These are phyloP conservation scores for Forbesichthys agassizii DNA, from an alignment of 2,113 vertebrate species.

Conservation along the genomic window DNA sequence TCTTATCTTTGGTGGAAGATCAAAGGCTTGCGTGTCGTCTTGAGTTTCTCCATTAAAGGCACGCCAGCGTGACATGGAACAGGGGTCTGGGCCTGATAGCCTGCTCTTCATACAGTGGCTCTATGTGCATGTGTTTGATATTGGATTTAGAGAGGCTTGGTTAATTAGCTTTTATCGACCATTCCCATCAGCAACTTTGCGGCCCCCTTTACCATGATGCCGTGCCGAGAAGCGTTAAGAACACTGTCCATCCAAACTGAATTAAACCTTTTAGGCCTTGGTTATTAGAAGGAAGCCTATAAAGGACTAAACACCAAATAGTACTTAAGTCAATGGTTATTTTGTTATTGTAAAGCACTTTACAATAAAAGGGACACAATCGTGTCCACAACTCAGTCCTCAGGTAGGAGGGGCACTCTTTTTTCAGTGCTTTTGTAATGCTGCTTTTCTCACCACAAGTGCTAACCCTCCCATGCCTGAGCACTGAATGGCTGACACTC, in stretches of 20 bases:
- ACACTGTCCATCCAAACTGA: conserved; percentile 57
- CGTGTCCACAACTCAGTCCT: too few relatives aligned
- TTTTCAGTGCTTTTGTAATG: too few relatives aligned
- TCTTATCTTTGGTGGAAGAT: conserved; percentile 45
- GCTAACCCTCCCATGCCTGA: not conserved
- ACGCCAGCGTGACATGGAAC: conserved; percentile 27
- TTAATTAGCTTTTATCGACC: conserved; percentile 60
- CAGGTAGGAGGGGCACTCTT: too few relatives aligned
- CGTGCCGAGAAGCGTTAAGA: conserved; percentile 54
- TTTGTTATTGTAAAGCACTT: too few relatives aligned
- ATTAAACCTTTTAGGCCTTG: conserved; percentile 61
- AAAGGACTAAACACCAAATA: not conserved
- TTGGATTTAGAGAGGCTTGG: conserved; percentile 40
- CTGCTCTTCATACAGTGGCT: conserved; percentile 8
- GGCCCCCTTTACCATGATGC: conserved; percentile 37
- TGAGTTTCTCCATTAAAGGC: conserved; percentile 22
- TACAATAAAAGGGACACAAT: too few relatives aligned
- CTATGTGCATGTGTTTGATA: conserved; percentile 10
- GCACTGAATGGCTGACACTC: not conserved
- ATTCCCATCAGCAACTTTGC: conserved; percentile 41
- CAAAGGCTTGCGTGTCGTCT: conserved; percentile 27
- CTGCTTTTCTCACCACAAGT: not conserved
- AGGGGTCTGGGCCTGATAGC: conserved; percentile 13
- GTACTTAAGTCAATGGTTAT: too few relatives aligned
- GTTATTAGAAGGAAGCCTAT: conserved; percentile 41